These are phyloP conservation scores for Trachemys scripta DNA, from an alignment of 2,113 vertebrate species.

Conservation along the genomic window DNA sequence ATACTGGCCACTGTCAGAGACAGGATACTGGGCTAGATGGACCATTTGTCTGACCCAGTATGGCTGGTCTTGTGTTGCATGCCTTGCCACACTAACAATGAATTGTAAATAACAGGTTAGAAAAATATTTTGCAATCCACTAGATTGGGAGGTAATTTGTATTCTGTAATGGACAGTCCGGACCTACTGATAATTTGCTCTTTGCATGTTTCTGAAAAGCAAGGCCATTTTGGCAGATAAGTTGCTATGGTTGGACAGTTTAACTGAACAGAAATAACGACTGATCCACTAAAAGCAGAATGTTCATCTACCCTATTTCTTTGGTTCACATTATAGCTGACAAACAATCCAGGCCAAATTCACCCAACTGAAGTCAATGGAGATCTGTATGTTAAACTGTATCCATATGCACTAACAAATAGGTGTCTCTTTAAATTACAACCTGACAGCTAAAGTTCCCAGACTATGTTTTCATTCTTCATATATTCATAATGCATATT, in stretches of 20 bases:
- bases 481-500: conserved; percentile 6
- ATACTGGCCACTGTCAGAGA: neutral
- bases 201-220: neutral
- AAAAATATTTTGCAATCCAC: neutral
- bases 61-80: neutral
- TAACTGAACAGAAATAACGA: neutral
- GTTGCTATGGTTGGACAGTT: neutral
- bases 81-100: neutral
- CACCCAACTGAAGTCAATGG: neutral
- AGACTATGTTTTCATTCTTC: neutral
- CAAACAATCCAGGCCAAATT: neutral
- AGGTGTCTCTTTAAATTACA: neutral
- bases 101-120: neutral
- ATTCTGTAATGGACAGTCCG: neutral
- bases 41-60: neutral
- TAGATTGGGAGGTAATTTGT: neutral
- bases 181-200: neutral
- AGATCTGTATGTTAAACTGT: neutral
- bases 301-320: neutral
- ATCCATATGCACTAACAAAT: neutral
- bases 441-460: neutral
- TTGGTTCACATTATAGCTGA: neutral
- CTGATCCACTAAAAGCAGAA: neutral
- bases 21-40: neutral
- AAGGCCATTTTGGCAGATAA: neutral